phyloP scores from a whole-genome alignment of 1,140 invertebrate genomes.

The Drosophila jambulina region DNA sequence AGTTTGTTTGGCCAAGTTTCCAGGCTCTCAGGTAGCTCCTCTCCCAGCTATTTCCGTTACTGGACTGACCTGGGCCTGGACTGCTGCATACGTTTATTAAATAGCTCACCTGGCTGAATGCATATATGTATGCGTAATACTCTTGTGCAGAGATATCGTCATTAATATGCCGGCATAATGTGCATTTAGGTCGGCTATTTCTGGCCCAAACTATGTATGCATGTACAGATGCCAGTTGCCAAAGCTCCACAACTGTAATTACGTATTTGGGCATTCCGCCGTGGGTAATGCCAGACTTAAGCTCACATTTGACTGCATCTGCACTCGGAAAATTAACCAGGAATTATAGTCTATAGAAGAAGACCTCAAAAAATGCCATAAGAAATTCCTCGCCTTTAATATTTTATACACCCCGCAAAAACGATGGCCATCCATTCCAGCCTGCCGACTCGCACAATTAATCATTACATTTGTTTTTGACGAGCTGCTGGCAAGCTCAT shows the following conservation, averaged over 20 bases:
- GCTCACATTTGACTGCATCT: constrained; percentile 45
- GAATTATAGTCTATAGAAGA: constrained; percentile 14
- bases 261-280: constrained; percentile 44
- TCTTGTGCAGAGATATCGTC: constrained; percentile 33
- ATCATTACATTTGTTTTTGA: constrained; percentile 55
- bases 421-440: constrained; percentile 36
- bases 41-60: constrained; percentile 5
- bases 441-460: constrained; percentile 37
- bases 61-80: background rate
- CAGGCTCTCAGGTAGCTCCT: background rate
- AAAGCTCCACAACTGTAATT: constrained; percentile 45
- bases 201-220: constrained; percentile 3
- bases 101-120: constrained; percentile 7
- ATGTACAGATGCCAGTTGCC: constrained; percentile 30
- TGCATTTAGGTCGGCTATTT: constrained; percentile 66
- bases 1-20: constrained; percentile 35
- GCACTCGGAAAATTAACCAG: constrained; percentile 17
- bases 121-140: constrained; percentile 25
- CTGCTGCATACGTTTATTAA: constrained; percentile 24
- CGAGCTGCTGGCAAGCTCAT: constrained; percentile 30
- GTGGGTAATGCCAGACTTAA: constrained; percentile 42
- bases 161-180: constrained; percentile 64
- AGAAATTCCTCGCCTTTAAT: constrained; percentile 12
- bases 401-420: constrained; percentile 14
- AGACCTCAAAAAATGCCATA: background rate